Conservation (phyloP, 2,888 invertebrate genomes). For the Brachyopa scutellaris region DNA sequence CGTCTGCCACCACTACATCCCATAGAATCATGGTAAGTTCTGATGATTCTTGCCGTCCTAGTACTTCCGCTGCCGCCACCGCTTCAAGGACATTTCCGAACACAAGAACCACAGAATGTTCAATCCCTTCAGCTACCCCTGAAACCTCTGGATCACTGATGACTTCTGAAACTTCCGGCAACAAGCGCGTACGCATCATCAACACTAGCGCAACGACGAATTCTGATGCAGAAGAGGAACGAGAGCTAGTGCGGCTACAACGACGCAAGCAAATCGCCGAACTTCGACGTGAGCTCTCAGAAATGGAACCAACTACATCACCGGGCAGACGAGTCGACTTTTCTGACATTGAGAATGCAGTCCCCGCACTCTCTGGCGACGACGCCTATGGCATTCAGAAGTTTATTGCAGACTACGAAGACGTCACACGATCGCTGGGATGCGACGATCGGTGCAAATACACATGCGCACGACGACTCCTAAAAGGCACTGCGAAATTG, state of each 20-base stretch:
- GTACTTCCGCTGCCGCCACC: background rate
- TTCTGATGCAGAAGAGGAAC: background rate
- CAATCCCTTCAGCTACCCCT: too few relatives aligned
- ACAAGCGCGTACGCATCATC: too few relatives aligned
- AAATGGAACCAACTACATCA: background rate
- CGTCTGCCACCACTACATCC: background rate
- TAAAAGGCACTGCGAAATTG: background rate
- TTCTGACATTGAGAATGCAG: background rate
- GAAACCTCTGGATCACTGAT: too few relatives aligned
- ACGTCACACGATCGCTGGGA: background rate
- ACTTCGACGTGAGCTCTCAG: background rate
- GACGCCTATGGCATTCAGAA: background rate
- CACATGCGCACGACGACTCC: background rate
- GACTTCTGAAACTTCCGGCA: too few relatives aligned
- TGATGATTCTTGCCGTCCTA: too few relatives aligned
- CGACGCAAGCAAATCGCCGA: constrained; percentile 5
- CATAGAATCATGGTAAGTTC: too few relatives aligned
- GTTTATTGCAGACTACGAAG: background rate
- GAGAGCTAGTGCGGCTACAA: background rate
- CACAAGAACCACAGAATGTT: too few relatives aligned
- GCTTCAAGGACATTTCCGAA: background rate
- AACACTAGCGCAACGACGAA: too few relatives aligned
- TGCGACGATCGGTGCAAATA: background rate
- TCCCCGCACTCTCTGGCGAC: background rate
- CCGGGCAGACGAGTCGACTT: too few relatives aligned